Evolutionary conservation across 2,113 vertebrate genomes (phyloP).

Genomic region (Oryzias curvinotus): DNA sequence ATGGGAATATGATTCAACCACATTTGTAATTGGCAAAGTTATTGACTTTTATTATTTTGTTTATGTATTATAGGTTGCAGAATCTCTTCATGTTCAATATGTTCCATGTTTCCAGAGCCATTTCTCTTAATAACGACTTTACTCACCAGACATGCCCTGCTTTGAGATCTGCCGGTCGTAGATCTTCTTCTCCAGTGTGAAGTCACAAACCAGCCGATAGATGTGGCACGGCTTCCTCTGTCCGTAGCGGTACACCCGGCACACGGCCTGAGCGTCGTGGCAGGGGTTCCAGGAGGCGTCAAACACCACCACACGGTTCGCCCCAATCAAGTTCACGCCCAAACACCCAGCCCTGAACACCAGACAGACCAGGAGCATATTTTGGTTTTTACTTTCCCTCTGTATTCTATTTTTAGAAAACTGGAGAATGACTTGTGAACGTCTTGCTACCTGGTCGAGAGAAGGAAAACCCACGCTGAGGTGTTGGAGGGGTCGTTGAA

Average conservation of each 20-base stretch:
- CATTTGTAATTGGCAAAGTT: too few species aligned
- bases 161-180: conserved; percentile 97
- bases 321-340: conserved; percentile 94
- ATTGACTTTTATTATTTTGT: too few species aligned
- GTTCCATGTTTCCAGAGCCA: too few species aligned
- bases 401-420: neutral
- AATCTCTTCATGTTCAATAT: too few species aligned
- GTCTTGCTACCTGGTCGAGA: conserved; percentile 85
- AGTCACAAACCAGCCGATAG: conserved; percentile 94
- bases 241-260: conserved; percentile 93
- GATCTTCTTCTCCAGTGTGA: conserved; percentile 96
- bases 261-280: conserved; percentile 94
- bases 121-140: neutral
- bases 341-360: conserved; percentile 88
- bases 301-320: conserved; percentile 95
- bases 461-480: conserved; percentile 87
- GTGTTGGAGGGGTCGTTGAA: conserved; percentile 91
- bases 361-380: neutral
- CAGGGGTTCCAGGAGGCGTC: conserved; percentile 98
- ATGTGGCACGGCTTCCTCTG: conserved; percentile 93
- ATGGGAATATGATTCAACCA: too few species aligned
- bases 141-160: conserved; percentile 94
- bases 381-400: neutral
- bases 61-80: too few species aligned
- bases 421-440: too few species aligned